A percentile compares a stretch with the other conserved stretches of the same genome.
Conservation (phyloP, 1,140 invertebrate genomes). For the Magallana angulata region DNA sequence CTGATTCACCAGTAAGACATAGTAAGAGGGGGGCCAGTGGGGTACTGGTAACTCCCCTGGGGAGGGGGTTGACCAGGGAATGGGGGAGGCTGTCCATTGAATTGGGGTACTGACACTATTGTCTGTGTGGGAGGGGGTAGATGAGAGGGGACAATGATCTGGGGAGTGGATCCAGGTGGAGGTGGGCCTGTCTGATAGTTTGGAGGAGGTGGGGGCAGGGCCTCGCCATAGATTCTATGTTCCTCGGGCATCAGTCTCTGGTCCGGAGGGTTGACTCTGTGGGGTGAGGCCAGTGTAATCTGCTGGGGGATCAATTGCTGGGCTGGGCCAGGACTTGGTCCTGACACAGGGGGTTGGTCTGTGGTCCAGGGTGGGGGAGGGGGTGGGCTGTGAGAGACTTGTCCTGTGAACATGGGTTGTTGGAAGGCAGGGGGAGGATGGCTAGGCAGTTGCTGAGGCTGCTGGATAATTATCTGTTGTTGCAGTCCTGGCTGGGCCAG, state of each 20-base stretch:
- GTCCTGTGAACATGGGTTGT: background rate
- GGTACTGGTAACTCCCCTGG: constrained; percentile 8
- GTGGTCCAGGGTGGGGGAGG: constrained; percentile 25
- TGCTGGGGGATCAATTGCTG: background rate
- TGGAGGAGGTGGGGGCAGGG: constrained; percentile 42
- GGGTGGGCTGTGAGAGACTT: background rate
- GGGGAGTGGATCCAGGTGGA: constrained; percentile 35
- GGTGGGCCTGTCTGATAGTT: constrained; percentile 33
- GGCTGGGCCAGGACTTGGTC: constrained; percentile 18
- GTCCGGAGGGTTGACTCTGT: constrained; percentile 39
- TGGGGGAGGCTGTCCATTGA: constrained; percentile 45
- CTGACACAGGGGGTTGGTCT: constrained; percentile 27
- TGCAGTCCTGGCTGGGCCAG: constrained; percentile 7
- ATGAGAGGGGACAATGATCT: constrained; percentile 40
- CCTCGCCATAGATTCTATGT: constrained; percentile 19
- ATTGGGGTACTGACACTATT: constrained; percentile 25
- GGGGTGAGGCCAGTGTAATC: constrained; percentile 13
- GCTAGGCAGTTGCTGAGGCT: constrained; percentile 21
- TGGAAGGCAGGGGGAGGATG: constrained; percentile 7
- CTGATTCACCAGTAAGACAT: constrained; percentile 30
- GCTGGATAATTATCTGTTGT: constrained; percentile 44
- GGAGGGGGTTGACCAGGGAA: constrained; percentile 57
- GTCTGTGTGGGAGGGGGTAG: constrained; percentile 43
- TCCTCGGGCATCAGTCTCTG: constrained; percentile 50
- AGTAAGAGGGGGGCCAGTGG: constrained; percentile 12